Base-by-base conservation (phyloP, 2,797 vertebrate genomes). In the Salarias fasciatus region DNA sequence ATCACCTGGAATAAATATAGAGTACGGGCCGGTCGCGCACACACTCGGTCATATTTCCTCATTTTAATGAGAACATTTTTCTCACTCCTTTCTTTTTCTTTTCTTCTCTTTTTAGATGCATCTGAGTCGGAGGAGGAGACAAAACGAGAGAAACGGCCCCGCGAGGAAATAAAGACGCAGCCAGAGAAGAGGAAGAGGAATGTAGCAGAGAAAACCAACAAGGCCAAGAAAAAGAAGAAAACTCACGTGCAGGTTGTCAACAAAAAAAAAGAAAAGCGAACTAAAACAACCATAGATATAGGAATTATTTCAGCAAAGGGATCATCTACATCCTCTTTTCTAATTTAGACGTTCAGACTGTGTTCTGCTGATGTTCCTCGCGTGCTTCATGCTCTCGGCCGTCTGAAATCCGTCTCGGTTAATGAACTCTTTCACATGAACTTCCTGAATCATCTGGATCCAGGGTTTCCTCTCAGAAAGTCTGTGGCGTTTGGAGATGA, bases 191-290 rank as follows among this genome's bases (percentile, higher is more conserved):
- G 90, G 66, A 90, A 87, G 67, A 90, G 87, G 67, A 75, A 24
- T 5, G 44, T 40, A 36, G 48, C 79, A 4, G 85, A 88, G 59
- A 77, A 77, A 48, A 55, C 53, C 0, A 55, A n/a, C 1, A 63
- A 82, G 5, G 74, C 80, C n/a, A 86, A 86, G 66, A 91, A 87
- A 78, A 91, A 84, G 75, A 91, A 84, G 75, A 91, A 84, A 59
- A 77, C 53, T n/a, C 68, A 43, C 14, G 48, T 69, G n/a, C 69
- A 85, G 89, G 92, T 92, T 43, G 12, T 50, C 37, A 9, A 35
- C 9, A 35, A 24, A 24, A 24, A 24, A 24, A 24, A 24, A 24
- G 24, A 24, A 24, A 24, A 24, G n/a, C n/a, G n/a, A n/a, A n/a
- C n/a, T n/a, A n/a, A n/a, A n/a, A n/a, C n/a, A n/a, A n/a, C n/a